Evolutionary conservation across 2,797 vertebrate genomes (phyloP).

Genomic region (Prionace glauca): DNA sequence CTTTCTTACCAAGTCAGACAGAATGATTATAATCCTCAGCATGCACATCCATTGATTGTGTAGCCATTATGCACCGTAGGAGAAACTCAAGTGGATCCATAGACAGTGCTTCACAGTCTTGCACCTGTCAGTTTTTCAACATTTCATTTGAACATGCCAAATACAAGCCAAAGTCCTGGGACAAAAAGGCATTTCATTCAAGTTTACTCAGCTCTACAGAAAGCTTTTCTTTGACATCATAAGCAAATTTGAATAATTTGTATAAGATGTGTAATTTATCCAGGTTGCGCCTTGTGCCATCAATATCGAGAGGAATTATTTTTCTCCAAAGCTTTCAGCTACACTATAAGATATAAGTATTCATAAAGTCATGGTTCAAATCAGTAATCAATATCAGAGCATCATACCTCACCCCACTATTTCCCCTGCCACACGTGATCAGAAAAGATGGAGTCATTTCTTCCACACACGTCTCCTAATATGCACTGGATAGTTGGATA

Average conservation of each 20-base stretch:
- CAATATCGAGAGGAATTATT: not conserved
- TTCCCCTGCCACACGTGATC: not conserved
- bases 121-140: slow-evolving; percentile 8
- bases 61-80: not conserved
- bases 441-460: not conserved
- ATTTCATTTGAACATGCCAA: slow-evolving; percentile 12
- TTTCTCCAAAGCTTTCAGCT: not conserved
- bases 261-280: not conserved
- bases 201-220: not conserved
- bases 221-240: not conserved
- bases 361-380: not conserved
- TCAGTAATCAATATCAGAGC: not conserved
- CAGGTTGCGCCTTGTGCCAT: not conserved
- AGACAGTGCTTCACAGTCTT: not conserved
- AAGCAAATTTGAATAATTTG: not conserved
- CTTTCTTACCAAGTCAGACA: not conserved
- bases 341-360: not conserved
- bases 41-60: not conserved
- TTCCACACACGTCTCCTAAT: too few relatives aligned
- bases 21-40: not conserved
- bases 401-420: not conserved
- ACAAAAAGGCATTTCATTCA: not conserved
- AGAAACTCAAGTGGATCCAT: not conserved
- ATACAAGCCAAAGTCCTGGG: not conserved
- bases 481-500: too few relatives aligned